These are phyloP conservation scores for Phania funesta DNA, from an alignment of 2,888 invertebrate genomes.

Conservation along the genomic window DNA sequence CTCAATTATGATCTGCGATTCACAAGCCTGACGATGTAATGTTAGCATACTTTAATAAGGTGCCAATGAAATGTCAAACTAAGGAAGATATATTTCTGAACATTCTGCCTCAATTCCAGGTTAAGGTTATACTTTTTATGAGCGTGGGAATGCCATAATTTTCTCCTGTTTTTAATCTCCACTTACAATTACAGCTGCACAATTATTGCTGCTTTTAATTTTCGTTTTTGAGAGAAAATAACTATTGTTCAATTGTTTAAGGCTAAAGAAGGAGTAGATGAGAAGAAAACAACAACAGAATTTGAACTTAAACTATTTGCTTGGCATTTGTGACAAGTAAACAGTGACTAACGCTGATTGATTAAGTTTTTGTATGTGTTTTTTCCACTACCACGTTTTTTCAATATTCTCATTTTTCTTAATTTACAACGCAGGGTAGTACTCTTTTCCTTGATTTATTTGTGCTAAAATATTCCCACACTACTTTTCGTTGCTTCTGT, in stretches of 20 bases:
- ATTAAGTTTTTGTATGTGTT: constrained; percentile 52
- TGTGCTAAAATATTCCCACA: constrained; percentile 7
- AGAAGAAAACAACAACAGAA: background rate
- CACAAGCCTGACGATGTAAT: no score
- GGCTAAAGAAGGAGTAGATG: background rate
- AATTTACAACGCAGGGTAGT: constrained; percentile 27
- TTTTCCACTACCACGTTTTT: background rate
- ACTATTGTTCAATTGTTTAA: background rate
- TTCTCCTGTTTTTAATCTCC: no score
- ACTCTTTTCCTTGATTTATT: constrained; percentile 28
- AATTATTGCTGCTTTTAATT: background rate
- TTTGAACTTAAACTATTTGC: constrained; percentile 46
- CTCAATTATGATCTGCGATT: no score
- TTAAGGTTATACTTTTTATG: no score
- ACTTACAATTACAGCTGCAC: background rate
- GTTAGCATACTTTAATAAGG: no score
- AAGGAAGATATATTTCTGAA: no score
- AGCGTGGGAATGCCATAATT: no score
- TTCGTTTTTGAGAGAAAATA: background rate
- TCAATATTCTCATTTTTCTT: constrained; percentile 32
- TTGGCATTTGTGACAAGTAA: constrained; percentile 53
- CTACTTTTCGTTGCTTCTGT: background rate
- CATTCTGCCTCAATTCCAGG: no score
- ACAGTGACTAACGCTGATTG: constrained; percentile 58
- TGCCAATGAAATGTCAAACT: no score